Base-by-base conservation (phyloP, 1,140 invertebrate species). In the Holotrichia oblita region DNA sequence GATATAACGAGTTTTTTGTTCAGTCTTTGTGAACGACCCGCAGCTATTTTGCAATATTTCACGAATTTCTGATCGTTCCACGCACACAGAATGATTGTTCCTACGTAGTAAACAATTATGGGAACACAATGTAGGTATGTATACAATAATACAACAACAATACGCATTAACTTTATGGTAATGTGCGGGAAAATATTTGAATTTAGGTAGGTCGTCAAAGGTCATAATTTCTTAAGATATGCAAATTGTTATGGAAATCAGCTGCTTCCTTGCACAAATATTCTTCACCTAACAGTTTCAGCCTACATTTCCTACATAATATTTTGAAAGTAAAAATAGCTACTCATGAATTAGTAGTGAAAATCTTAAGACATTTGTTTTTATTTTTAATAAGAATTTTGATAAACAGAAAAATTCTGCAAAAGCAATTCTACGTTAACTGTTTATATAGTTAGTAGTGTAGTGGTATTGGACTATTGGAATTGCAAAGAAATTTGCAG, bases 41-140 rank as follows among this genome's bases (percentile, higher is more conserved):
- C 14, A 41, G 73, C 73, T 69, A 44, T 44, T 40, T 74, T 74
- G 73, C 41, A 74, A 74, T 74, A 41, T 74, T 74, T 74, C 73
- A 74, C 73, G 73, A 74, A 74, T 74, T 74, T 40, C 73, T 41
- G 14, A 74, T 27, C 17, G 20, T 44, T 74, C 40, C 73, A 24
- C 73, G 20, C 41, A 74, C 41, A 44, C 73, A 74, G 10, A 24
- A 22, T 69, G 10, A 22, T 69, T 27, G 24, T 69, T 69, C 27
- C 27, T 34, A 34, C 64, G 64, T 27, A 69, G 10, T 14, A 69
- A 22, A 74, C n/a, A 74, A 74, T 74, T 74, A 41, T 74, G 73
- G 73, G 73, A 74, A 74, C 12, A 10, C 0, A 6, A 34, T 27
- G 7, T 69, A 69, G 24, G 20, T 69, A 34, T 20, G 48, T 55